A percentile compares a stretch with the other conserved stretches of the same genome.
phyloP scores from a whole-genome alignment of 2,113 vertebrate species.

The Anas platyrhynchos region DNA sequence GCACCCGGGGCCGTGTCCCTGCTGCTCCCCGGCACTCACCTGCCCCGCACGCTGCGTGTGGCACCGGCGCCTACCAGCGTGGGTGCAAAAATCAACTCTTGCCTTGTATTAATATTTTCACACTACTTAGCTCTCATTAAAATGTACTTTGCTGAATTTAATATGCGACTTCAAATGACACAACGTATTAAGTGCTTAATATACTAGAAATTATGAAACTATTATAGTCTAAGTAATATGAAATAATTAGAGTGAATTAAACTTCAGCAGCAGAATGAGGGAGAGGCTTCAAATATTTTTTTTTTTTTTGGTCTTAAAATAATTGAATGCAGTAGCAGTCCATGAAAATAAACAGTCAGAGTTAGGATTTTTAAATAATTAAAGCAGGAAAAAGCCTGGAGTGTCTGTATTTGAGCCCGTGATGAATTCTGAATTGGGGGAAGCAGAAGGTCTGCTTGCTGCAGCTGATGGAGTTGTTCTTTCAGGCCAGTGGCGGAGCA shows the following conservation, averaged over 20 bases:
- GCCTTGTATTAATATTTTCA: slow-evolving; percentile 75
- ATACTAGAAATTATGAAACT: slow-evolving; percentile 88
- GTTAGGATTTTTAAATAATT: slow-evolving; percentile 67
- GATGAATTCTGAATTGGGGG: background rate
- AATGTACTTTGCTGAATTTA: slow-evolving; percentile 85
- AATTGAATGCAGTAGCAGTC: background rate
- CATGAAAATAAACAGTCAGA: slow-evolving; percentile 42
- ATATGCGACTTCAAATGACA: slow-evolving; percentile 83
- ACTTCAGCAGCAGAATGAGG: slow-evolving; percentile 68
- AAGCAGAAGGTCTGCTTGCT: background rate
- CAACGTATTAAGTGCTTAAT: slow-evolving; percentile 89
- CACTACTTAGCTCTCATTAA: slow-evolving; percentile 86
- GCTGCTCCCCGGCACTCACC: background rate
- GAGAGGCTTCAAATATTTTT: slow-evolving; percentile 54
- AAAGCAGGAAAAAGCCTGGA: slow-evolving; percentile 4
- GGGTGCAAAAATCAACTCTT: slow-evolving; percentile 35
- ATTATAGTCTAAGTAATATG: slow-evolving; percentile 76
- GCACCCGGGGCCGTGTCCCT: rapidly evolving
- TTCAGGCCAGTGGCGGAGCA: slow-evolving; percentile 20
- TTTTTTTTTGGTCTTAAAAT: background rate
- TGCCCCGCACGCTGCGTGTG: rapidly evolving
- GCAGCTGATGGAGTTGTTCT: slow-evolving; percentile 40
- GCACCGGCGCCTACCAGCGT: rapidly evolving
- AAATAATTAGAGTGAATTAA: slow-evolving; percentile 84
- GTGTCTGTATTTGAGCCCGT: background rate